Evolutionary conservation across 2,888 invertebrate genomes (phyloP), one percentile per base, ranked within the genome.

Genomic region (Agonopterix alstromeriana): DNA sequence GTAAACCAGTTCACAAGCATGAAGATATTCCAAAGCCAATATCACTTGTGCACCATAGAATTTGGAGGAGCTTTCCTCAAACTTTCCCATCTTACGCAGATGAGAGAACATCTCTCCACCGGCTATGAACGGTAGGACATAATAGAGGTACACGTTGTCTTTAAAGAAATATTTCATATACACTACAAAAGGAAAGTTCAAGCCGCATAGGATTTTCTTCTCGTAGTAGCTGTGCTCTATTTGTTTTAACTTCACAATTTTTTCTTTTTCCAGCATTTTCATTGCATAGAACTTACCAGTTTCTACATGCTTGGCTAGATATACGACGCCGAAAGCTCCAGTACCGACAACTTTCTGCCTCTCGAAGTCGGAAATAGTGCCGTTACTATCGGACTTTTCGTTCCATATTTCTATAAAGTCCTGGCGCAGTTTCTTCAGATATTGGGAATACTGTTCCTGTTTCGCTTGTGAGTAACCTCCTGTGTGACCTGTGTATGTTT

Each of bases 11-110:
- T 95, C 94, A 70, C 97, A 92, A 53, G 92, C 90, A 75, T 98
- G 98, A 46, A 98, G 86, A 79, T 98, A 98, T 78, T 98, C 98
- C 48, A 98, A 86, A 0, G 94, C 96, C 53, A 98, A 81, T 46
- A 95, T 90, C 2, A 98, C 95, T 90, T 98, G 98, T 17, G 96
- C 94, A 0, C 93, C 95, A 79, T 97, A 98, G 87, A 98, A 98
- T 66, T 93, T 93, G 0, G 96, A 90, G 55, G 94, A 89, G 35
- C 90, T 89, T 77, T 98, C 97, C 54, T 94, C 93, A 78, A 94
- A 93, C 57, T 90, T 90, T 2, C 88, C 90, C 63, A 82, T 81
- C 67, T 90, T 91, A 49, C 94, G 90, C 48, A 96, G 85, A 69
- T 94, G 93, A 0, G 92, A 91, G 68, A 96, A 97, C 92, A 97